Percentiles rank a stretch among this genome's conserved stretches.
Conservation (phyloP, 2,888 invertebrate genomes). For the Acrobasis consociella region DNA sequence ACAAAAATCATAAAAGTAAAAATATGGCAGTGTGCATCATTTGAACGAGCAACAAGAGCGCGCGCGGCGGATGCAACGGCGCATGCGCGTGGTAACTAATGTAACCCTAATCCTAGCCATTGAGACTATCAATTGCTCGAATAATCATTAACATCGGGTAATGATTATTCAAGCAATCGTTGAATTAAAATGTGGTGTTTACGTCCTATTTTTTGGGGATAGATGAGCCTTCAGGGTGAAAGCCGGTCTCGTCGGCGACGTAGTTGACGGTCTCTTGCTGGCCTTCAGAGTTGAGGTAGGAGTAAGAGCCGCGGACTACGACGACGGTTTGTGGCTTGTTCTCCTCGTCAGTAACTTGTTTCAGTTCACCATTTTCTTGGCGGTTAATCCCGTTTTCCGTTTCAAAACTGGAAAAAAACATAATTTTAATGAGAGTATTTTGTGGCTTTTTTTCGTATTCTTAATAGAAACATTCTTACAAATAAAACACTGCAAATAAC, state of each 20-base stretch:
- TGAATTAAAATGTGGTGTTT: conserved; percentile 18
- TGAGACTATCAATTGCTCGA: conserved; percentile 1
- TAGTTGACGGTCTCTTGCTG: conserved; percentile 75
- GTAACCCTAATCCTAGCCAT: conserved; percentile 8
- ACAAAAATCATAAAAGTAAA: conserved; percentile 57
- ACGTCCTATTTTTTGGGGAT: conserved; percentile 76
- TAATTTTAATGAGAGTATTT: no score
- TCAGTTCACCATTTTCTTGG: conserved; percentile 72
- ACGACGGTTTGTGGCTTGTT: conserved; percentile 81
- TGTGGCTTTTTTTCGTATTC: no score
- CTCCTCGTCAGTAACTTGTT: conserved; percentile 74
- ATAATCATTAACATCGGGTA: conserved; percentile 23
- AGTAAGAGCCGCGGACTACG: conserved; percentile 83
- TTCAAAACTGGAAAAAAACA: conserved; percentile 63
- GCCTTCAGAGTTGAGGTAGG: conserved; percentile 82
- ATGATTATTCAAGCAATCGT: conserved; percentile 19
- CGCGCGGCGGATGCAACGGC: conserved; percentile 35
- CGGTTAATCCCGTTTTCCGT: conserved; percentile 81
- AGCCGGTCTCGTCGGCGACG: conserved; percentile 85
- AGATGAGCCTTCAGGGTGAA: conserved; percentile 83
- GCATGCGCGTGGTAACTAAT: conserved; percentile 8
- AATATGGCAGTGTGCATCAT: conserved; percentile 64
- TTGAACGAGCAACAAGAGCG: conserved; percentile 40
- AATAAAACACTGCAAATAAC: no score
- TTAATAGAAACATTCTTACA: no score